Evolutionary conservation across 2,113 vertebrate genomes (phyloP), one percentile per base, ranked within the genome.

Genomic region (Arizona elegans): DNA sequence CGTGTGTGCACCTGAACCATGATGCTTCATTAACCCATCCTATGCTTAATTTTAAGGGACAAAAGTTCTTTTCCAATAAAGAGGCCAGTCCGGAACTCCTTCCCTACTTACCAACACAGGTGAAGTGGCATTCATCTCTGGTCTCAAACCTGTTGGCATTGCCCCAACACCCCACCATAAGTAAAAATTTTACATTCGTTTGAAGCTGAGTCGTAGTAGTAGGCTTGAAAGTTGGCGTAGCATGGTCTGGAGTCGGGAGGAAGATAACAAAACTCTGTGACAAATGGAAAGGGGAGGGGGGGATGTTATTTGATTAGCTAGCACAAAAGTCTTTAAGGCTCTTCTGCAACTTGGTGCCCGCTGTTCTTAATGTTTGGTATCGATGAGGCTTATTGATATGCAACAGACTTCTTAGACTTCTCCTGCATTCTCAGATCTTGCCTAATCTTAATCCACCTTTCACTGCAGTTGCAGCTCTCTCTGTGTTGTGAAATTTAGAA

Each of bases 111-210:
- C 89, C 58, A 3, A 50, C 12, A 50, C 56, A 90, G 38, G 89
- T 19, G 8, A 10, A 3, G 23, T 24, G 23, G 23, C 58, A 59
- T 59, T 24, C 2, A 9, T 59, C 23, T 9, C 1, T 26, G 58
- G 58, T 59, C 58, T 26, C 2, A 59, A 24, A 59, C 2, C 2
- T 59, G 58, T 59, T 59, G 58, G 58, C 58, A 59, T 59, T 59
- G 0, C 58, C 58, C 1, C 0, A 0, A 0, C 58, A 59, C 0
- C 0, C 58, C 21, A 59, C 58, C 8, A 3, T 24, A 59, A 9
- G 0, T 1, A 59, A 59, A 59, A n/a, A n/a, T n/a, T n/a, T n/a
- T n/a, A n/a, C 58, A 59, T 59, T 24, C 3, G 8, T 59, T 59
- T 9, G 58, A 23, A 24, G 23, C 8, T 2, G 8, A 0, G 8